A percentile compares a stretch with the other conserved stretches of the same genome.
Evolutionary conservation across 2,797 vertebrate genomes (phyloP).

Genomic region (Brachymystax lenok): DNA sequence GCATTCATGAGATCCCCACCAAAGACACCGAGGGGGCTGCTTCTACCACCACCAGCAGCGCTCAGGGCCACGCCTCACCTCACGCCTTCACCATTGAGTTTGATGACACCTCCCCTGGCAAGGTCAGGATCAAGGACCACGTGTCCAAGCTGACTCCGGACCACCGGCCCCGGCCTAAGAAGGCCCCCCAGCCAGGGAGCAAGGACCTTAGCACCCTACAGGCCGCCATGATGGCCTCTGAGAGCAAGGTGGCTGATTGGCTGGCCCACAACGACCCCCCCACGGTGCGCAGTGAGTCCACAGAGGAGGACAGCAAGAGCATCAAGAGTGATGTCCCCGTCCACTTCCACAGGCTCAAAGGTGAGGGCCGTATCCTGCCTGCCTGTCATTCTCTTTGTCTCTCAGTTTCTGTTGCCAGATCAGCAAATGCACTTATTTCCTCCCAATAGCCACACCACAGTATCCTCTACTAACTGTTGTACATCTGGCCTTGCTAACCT

Average conservation of each 20-base stretch:
- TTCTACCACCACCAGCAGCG: conserved; percentile 30
- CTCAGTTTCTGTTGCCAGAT: background rate
- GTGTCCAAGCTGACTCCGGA: conserved; percentile 88
- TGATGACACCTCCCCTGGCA: conserved; percentile 92
- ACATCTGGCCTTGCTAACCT: no score
- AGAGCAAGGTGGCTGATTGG: conserved; percentile 98
- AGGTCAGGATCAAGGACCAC: conserved; percentile 97
- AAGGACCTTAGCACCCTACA: conserved; percentile 92
- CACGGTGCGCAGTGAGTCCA: conserved; percentile 86
- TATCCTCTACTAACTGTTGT: background rate
- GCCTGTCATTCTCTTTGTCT: background rate
- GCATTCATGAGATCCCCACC: conserved; percentile 93
- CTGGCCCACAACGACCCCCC: conserved; percentile 97
- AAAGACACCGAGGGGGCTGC: conserved; percentile 86
- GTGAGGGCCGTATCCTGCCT: conserved; percentile 65
- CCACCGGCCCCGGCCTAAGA: conserved; percentile 88
- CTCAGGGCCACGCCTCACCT: conserved; percentile 87
- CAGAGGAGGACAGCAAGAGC: conserved; percentile 96
- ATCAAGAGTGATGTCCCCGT: conserved; percentile 97
- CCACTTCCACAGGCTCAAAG: conserved; percentile 95
- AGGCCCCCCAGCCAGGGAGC: conserved; percentile 74
- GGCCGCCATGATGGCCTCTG: conserved; percentile 94
- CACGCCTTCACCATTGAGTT: conserved; percentile 95
- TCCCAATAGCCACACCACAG: no score
- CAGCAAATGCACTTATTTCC: conserved; percentile 9